Evolutionary conservation across 1,140 invertebrate species (phyloP).

Genomic region (Macrostomum lignano): DNA sequence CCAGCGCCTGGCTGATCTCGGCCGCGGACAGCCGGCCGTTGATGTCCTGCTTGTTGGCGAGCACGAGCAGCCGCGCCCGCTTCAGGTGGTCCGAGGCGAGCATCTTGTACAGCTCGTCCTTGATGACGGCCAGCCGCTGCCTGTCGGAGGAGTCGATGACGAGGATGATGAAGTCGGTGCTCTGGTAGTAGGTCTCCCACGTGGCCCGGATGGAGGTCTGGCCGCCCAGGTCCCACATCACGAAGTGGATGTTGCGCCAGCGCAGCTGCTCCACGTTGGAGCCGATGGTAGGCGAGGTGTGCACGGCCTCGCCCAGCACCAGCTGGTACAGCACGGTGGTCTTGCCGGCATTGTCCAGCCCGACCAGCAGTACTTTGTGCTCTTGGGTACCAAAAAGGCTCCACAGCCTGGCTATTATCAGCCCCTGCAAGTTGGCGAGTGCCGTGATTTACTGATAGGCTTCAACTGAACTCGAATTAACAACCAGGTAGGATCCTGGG

Average conservation of each 20-base stretch:
- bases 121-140: constrained; percentile 56
- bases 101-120: constrained; percentile 76
- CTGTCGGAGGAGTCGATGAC: constrained; percentile 84
- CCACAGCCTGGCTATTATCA: no score
- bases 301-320: constrained; percentile 58
- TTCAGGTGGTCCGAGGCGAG: constrained; percentile 62
- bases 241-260: constrained; percentile 82
- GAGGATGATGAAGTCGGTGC: constrained; percentile 56
- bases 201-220: constrained; percentile 70
- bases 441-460: no score
- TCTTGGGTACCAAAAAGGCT: no score
- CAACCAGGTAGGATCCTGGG: no score
- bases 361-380: constrained; percentile 85
- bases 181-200: constrained; percentile 92
- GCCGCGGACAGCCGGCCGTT: constrained; percentile 80
- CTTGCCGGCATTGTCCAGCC: constrained; percentile 91
- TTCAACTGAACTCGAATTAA: no score
- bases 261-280: constrained; percentile 93
- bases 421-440: no score
- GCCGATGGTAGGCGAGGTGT: constrained; percentile 86
- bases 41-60: constrained; percentile 86
- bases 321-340: constrained; percentile 97
- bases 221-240: constrained; percentile 84
- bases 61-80: constrained; percentile 69
- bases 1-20: constrained; percentile 73